Evolutionary conservation across 2,113 vertebrate species (phyloP), one percentile per base, ranked within the genome.

Genomic region (Psittacula cyanocephala): DNA sequence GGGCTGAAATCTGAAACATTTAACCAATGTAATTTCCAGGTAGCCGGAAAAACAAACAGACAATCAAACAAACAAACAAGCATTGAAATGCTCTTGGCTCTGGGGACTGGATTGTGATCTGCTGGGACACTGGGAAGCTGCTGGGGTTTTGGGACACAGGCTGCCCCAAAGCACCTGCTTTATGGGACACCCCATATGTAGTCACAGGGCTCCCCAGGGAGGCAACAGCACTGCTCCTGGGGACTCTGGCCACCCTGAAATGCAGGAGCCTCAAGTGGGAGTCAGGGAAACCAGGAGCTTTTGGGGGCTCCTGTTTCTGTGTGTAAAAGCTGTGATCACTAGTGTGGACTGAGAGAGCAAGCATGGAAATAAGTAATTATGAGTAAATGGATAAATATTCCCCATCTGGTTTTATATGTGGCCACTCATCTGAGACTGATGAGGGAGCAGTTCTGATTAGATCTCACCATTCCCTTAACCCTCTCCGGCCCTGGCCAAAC

Each of bases 401-500:
- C 37, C 65, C 3, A 13, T 69, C 76, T 2, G 15, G 88, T 93
- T 94, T 95, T 96, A 93, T 95, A 64, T 52, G 92, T 60, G 72
- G 65, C 76, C 95, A 93, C 95, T 96, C 95, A 95, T 86, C 96
- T 91, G 91, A 47, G 65, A 96, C 93, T 96, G 91, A 96, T 96
- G 95, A 96, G 76, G 80, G 90, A 94, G 82, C 90, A 68, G 72
- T 59, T 83, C 80, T 78, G 79, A 93, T 91, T 86, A 83, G 79
- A 93, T 79, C 74, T 88, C 83, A 71, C 76, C 70, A 43, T 82
- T 85, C n/a, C 27, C 44, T 93, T 96, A 96, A 97, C 93, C 47
- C 82, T 75, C 57, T 95, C 82, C 39, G 68, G 27, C 37, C 85
- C 63, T 69, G n/a, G 28, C 14, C 24, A 3, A 9, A 27, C 23